Evolutionary conservation across 1,140 invertebrate species (phyloP).

Genomic region (Leucophenga varia): DNA sequence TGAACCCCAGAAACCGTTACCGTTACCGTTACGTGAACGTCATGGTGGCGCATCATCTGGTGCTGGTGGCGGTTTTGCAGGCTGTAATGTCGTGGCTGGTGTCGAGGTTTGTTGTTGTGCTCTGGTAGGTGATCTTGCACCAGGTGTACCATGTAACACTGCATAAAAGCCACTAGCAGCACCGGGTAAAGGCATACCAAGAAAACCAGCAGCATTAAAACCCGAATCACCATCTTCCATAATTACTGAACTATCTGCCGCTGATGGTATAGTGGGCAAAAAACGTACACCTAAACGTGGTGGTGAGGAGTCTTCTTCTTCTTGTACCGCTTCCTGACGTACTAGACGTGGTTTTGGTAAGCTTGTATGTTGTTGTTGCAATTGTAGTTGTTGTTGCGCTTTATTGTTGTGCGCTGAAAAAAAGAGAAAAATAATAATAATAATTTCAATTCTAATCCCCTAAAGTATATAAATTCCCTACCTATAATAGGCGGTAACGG

Average conservation of each 20-base stretch:
- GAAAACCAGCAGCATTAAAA: constrained; percentile 10
- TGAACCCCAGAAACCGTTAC: constrained; percentile 25
- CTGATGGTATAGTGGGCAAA: constrained; percentile 78
- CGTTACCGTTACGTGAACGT: constrained; percentile 14
- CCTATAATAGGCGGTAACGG: constrained; percentile 49
- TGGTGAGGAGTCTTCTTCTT: constrained; percentile 68
- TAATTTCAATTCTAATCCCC: neutral
- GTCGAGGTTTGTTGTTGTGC: constrained; percentile 9
- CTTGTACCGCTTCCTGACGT: constrained; percentile 73
- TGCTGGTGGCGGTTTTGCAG: constrained; percentile 39
- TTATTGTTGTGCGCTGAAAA: constrained; percentile 43
- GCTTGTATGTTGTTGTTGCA: constrained; percentile 4
- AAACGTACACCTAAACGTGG: constrained; percentile 67
- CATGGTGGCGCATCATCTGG: constrained; percentile 41
- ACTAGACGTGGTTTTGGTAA: constrained; percentile 65
- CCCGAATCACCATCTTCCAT: constrained; percentile 65
- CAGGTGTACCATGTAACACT: constrained; percentile 4
- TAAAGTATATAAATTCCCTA: constrained; percentile 10
- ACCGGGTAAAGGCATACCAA: constrained; percentile 43
- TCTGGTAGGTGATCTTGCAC: too few relatives aligned
- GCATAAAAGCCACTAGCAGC: constrained; percentile 37
- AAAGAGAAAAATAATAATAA: neutral
- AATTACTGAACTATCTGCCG: constrained; percentile 75
- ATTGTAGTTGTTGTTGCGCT: constrained; percentile 26
- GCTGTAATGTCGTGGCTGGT: constrained; percentile 20